A percentile compares a stretch with the other conserved stretches of the same genome.
These are phyloP conservation scores for Porites lobata DNA, from an alignment of 92 coral and sea anemone genomes.

Conservation along the genomic window DNA sequence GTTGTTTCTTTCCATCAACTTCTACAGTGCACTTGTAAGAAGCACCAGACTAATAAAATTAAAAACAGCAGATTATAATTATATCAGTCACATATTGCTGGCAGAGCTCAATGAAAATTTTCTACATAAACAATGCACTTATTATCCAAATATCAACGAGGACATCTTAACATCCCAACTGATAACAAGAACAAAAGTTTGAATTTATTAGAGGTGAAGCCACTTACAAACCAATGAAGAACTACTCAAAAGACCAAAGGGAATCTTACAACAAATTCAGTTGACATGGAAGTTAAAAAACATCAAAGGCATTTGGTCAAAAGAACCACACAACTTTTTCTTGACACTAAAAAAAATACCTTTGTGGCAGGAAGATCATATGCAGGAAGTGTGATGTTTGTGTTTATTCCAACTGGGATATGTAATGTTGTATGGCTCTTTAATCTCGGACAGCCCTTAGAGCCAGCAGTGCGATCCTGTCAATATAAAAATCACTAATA, in stretches of 20 bases:
- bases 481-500: not conserved
- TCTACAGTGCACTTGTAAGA: constrained; percentile 65
- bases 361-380: constrained; percentile 62
- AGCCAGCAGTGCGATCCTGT: constrained; percentile 50
- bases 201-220: no score
- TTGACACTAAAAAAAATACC: constrained; percentile 39
- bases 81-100: not conserved
- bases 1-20: constrained; percentile 39
- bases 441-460: constrained; percentile 70
- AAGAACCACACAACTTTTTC: not conserved
- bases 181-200: no score
- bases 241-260: no score
- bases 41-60: constrained; percentile 40
- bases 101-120: no score
- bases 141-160: no score
- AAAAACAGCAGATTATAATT: not conserved
- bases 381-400: constrained; percentile 51
- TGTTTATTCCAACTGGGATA: constrained; percentile 59
- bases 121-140: not conserved
- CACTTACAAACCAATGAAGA: no score
- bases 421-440: constrained; percentile 40
- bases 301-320: not conserved
- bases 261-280: no score
- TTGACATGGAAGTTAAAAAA: not conserved
- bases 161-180: no score